Evolutionary conservation across 2,888 invertebrate genomes (phyloP).

Genomic region (Bruchidius siliquastri): DNA sequence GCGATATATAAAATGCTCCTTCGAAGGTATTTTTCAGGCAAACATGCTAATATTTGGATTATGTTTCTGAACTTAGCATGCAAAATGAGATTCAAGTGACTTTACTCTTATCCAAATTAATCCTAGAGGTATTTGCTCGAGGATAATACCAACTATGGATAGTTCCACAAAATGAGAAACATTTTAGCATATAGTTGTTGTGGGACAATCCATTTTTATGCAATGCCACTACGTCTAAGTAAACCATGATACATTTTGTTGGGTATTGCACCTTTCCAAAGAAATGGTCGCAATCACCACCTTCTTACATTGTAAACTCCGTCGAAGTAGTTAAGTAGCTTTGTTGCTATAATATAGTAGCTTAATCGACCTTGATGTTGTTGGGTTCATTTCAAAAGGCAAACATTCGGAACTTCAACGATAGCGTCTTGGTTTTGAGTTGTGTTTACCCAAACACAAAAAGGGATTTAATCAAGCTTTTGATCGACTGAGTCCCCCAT

Average conservation of each 20-base stretch:
- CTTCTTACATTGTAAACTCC: background rate
- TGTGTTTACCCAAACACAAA: background rate
- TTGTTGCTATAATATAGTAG: background rate
- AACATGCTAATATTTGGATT: background rate
- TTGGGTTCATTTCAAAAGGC: background rate
- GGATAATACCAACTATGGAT: too few species aligned
- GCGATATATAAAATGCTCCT: background rate
- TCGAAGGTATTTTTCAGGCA: background rate
- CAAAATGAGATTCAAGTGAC: background rate
- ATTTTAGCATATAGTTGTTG: too few species aligned
- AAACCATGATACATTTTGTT: background rate
- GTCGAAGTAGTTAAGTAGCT: background rate
- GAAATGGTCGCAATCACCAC: background rate
- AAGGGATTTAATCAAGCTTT: background rate
- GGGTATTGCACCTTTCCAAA: background rate
- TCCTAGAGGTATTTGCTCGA: too few species aligned
- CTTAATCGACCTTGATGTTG: background rate
- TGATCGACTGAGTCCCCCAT: background rate
- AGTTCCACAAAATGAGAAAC: too few species aligned
- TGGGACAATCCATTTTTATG: too few species aligned
- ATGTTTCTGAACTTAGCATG: background rate
- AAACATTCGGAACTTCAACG: background rate
- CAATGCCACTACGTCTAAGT: background rate
- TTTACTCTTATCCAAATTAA: too few species aligned
- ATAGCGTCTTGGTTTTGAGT: background rate